Evolutionary conservation across 2,797 vertebrate genomes (phyloP).

Genomic region (Hydrocynus forskahlii): DNA sequence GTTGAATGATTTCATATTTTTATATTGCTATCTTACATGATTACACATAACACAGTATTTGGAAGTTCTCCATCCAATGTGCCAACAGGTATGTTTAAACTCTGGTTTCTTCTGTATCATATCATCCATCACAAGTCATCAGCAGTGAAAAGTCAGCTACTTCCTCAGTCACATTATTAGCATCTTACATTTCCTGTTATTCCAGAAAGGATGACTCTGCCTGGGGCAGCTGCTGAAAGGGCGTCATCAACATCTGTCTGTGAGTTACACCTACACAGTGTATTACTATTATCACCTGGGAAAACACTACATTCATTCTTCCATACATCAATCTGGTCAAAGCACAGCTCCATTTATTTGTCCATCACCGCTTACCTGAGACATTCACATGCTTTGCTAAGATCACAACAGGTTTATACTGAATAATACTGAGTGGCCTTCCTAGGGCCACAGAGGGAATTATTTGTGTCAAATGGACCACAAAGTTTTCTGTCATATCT

Average conservation of each 20-base stretch:
- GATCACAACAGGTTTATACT: slow-evolving; percentile 37
- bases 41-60: slow-evolving; percentile 16
- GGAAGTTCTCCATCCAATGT: slow-evolving; percentile 14
- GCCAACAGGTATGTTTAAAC: slow-evolving; percentile 9
- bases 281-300: slow-evolving; percentile 56
- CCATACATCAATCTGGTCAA: slow-evolving; percentile 51
- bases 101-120: not conserved
- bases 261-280: slow-evolving; percentile 58
- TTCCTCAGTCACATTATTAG: slow-evolving; percentile 39
- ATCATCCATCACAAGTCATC: not conserved
- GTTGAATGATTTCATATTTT: not conserved
- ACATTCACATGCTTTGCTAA: slow-evolving; percentile 52
- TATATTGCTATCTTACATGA: not conserved
- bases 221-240: slow-evolving; percentile 9
- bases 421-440: slow-evolving; percentile 46
- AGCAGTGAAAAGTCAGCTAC: slow-evolving; percentile 34
- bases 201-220: slow-evolving; percentile 32
- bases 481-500: slow-evolving; percentile 26
- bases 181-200: slow-evolving; percentile 42
- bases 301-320: slow-evolving; percentile 59
- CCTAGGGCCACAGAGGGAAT: slow-evolving; percentile 33
- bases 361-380: slow-evolving; percentile 62
- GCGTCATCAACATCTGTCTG: slow-evolving; percentile 41
- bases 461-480: slow-evolving; percentile 7
- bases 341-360: slow-evolving; percentile 46